Evolutionary conservation across 2,888 invertebrate species (phyloP).

Genomic region (Nomada ruficornis): DNA sequence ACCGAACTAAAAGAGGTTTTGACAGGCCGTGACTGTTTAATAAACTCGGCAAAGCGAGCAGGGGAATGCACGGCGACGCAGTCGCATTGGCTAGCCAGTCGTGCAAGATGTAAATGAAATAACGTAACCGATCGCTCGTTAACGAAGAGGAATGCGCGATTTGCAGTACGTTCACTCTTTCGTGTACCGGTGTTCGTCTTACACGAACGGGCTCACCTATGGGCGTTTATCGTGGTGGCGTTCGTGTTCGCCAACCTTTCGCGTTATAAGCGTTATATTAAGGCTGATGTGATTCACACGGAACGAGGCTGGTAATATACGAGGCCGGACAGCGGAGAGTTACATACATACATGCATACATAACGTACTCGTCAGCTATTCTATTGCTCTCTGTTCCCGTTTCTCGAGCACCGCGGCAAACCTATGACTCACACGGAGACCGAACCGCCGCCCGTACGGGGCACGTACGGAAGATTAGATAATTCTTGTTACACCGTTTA

Average conservation of each 20-base stretch:
- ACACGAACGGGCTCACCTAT: neutral
- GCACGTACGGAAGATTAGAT: constrained; percentile 68
- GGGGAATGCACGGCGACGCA: constrained; percentile 16
- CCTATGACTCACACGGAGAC: constrained; percentile 49
- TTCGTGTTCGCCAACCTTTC: constrained; percentile 54
- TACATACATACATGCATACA: constrained; percentile 20
- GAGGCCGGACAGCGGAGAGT: constrained; percentile 23
- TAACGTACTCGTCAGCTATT: constrained; percentile 38
- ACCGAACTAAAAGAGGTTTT: constrained; percentile 35
- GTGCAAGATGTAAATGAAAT: constrained; percentile 43
- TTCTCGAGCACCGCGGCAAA: constrained; percentile 21
- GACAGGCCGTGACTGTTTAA: constrained; percentile 50
- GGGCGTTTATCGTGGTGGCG: constrained; percentile 30
- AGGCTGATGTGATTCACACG: constrained; percentile 58
- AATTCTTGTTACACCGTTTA: constrained; percentile 51
- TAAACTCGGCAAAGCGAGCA: constrained; percentile 14
- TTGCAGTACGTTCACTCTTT: neutral
- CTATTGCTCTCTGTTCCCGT: constrained; percentile 25
- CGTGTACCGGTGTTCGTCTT: neutral
- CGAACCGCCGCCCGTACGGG: constrained; percentile 19
- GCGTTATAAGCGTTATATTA: constrained; percentile 59
- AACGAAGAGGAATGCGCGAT: constrained; percentile 35
- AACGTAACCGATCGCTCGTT: constrained; percentile 47
- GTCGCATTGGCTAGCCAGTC: neutral
- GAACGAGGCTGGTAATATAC: constrained; percentile 44